Conservation (phyloP, 2,113 vertebrate genomes). For the Phrynocephalus versicolor region DNA sequence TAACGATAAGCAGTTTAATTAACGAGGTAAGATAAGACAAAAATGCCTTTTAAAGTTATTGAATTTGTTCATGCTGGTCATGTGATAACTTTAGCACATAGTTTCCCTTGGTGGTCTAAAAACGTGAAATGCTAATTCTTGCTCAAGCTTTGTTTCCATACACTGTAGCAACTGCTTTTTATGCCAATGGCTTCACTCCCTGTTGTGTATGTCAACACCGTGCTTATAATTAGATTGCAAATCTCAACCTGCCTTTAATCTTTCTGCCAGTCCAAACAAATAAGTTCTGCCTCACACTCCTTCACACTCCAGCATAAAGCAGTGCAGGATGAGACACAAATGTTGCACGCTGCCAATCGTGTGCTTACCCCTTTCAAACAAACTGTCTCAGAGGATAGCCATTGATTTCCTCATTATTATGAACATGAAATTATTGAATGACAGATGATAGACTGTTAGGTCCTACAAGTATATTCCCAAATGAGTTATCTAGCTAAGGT, state of each 20-base stretch:
- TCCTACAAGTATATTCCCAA: conserved; percentile 82
- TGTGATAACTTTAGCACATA: conserved; percentile 50
- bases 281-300: conserved; percentile 32
- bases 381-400: conserved; percentile 79
- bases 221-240: conserved; percentile 58
- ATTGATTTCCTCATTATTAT: conserved; percentile 92
- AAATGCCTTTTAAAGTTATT: conserved; percentile 67
- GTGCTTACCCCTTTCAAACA: conserved; percentile 63
- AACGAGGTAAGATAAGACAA: conserved; percentile 77
- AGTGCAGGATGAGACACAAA: conserved; percentile 46
- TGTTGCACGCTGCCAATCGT: conserved; percentile 32
- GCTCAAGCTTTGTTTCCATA: conserved; percentile 59
- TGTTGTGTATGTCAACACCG: conserved; percentile 48
- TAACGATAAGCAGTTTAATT: conserved; percentile 81
- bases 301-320: not conserved
- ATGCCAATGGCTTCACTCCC: conserved; percentile 52
- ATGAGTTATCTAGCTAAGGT: conserved; percentile 78
- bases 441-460: conserved; percentile 88
- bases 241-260: conserved; percentile 51
- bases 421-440: conserved; percentile 92
- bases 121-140: conserved; percentile 60
- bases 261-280: conserved; percentile 22
- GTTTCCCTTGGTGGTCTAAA: conserved; percentile 61
- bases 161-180: conserved; percentile 51
- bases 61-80: conserved; percentile 64